A percentile compares a stretch with the other conserved stretches of the same genome.
Evolutionary conservation across 2,888 invertebrate species (phyloP).

Genomic region (Pseudoips prasinana): DNA sequence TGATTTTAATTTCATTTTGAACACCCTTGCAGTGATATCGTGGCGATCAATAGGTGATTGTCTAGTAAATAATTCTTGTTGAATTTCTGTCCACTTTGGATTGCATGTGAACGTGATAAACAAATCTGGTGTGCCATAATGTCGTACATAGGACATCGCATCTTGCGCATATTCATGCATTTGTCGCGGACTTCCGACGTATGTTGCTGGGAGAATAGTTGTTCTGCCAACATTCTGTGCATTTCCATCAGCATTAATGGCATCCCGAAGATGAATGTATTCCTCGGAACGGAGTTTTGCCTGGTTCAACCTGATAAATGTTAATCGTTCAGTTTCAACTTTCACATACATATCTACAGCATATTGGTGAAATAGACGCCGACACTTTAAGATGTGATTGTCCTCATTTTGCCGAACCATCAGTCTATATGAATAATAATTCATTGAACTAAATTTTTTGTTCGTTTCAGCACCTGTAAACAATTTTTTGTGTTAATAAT

Average conservation of each 20-base stretch:
- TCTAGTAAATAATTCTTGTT: not conserved
- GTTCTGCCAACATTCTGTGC: slow-evolving; percentile 32
- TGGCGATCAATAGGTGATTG: slow-evolving; percentile 6
- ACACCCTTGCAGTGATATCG: slow-evolving; percentile 3
- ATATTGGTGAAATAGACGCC: slow-evolving; percentile 23
- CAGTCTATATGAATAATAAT: slow-evolving; percentile 25
- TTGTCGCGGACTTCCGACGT: slow-evolving; percentile 28
- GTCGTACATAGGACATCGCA: slow-evolving; percentile 41
- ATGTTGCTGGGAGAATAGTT: slow-evolving; percentile 40
- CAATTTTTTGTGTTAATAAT: slow-evolving; percentile 1
- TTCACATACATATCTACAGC: slow-evolving; percentile 7
- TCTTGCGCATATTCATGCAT: slow-evolving; percentile 35
- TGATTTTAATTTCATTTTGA: not conserved
- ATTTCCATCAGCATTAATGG: slow-evolving; percentile 30
- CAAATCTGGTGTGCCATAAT: slow-evolving; percentile 38
- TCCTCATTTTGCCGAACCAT: slow-evolving; percentile 23
- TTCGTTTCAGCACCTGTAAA: slow-evolving; percentile 1
- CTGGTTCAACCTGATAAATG: slow-evolving; percentile 13
- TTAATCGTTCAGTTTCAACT: slow-evolving; percentile 28
- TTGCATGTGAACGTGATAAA: slow-evolving; percentile 18
- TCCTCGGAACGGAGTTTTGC: slow-evolving; percentile 20
- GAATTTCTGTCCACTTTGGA: not conserved
- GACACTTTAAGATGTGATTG: slow-evolving; percentile 28
- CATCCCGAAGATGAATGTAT: slow-evolving; percentile 33
- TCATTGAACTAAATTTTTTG: slow-evolving; percentile 7